Evolutionary conservation across 2,113 vertebrate species (phyloP).

Genomic region (Brachypodius melanocephalos): DNA sequence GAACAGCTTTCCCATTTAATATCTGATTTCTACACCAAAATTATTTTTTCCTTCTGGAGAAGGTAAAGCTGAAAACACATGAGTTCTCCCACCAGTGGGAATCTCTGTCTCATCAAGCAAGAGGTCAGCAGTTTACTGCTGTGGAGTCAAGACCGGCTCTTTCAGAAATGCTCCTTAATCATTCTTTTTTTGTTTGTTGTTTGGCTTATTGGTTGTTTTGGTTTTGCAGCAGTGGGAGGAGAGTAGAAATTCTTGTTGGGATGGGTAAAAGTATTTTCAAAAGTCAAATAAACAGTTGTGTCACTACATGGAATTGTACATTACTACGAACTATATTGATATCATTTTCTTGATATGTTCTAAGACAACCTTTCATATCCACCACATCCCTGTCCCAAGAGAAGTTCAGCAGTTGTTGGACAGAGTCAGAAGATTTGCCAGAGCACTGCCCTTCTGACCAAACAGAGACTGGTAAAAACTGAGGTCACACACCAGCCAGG

Average conservation of each 20-base stretch:
- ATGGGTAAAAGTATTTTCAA: neutral
- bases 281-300: neutral
- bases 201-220: neutral
- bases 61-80: slow-evolving; percentile 51
- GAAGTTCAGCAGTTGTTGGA: neutral
- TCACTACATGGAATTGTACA: neutral
- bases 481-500: neutral
- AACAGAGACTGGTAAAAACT: neutral
- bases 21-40: neutral
- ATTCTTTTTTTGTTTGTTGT: neutral
- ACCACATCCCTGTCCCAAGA: neutral
- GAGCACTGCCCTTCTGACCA: neutral
- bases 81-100: neutral
- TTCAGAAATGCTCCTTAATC: neutral
- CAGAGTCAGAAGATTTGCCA: neutral
- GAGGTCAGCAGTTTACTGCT: neutral
- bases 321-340: neutral
- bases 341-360: neutral
- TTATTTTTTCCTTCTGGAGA: neutral
- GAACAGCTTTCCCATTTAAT: neutral
- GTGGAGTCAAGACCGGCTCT: neutral
- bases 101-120: neutral
- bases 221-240: neutral
- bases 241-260: neutral
- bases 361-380: neutral